These are phyloP conservation scores for Coptodon rendalli DNA, from an alignment of 2,113 vertebrate species.

Conservation along the genomic window DNA sequence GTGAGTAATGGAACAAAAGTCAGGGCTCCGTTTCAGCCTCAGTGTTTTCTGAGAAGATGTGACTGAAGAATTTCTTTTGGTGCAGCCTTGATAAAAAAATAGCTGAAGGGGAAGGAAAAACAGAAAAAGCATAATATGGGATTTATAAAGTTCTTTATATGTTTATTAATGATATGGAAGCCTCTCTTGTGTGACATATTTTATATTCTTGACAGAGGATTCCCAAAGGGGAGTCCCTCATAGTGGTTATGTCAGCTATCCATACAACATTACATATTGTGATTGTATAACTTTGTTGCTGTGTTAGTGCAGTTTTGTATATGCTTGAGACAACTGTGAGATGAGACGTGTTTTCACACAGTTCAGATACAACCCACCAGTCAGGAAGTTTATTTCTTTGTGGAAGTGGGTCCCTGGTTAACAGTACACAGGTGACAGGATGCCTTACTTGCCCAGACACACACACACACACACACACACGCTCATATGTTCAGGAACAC, in stretches of 20 bases:
- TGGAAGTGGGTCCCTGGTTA: neutral
- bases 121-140: neutral
- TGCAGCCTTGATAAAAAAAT: neutral
- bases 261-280: neutral
- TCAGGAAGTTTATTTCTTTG: neutral
- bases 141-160: neutral
- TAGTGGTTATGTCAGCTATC: neutral
- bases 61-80: neutral
- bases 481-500: neutral
- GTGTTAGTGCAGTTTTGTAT: neutral
- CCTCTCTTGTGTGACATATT: neutral
- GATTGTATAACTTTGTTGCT: neutral
- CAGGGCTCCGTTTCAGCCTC: neutral
- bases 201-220: neutral
- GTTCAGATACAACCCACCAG: neutral
- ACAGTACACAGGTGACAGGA: neutral
- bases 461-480: neutral
- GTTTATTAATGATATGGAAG: neutral
- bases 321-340: neutral
- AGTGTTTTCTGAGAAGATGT: neutral
- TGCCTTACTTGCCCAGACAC: neutral
- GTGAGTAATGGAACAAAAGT: neutral
- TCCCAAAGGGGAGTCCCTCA: neutral
- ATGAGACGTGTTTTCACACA: neutral
- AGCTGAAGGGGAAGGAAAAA: neutral